Conservation (phyloP, 2,888 invertebrate genomes). For the Melinaea menophilus region DNA sequence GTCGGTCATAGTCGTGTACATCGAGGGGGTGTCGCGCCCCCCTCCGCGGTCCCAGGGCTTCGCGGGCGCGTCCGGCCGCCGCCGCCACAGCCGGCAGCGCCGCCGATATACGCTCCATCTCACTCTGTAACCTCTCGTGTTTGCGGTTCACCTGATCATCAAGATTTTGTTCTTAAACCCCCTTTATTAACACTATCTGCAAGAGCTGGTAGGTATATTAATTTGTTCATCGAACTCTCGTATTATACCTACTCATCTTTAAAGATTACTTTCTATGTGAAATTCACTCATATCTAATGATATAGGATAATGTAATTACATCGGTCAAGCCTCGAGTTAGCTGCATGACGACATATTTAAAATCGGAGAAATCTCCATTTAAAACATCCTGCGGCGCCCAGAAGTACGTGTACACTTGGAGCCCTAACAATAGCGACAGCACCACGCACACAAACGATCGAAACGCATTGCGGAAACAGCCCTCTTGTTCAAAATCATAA, state of each 20-base stretch:
- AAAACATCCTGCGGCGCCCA: slow-evolving; percentile 49
- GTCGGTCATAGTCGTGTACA: slow-evolving; percentile 57
- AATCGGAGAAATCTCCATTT: slow-evolving; percentile 56
- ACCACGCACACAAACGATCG: slow-evolving; percentile 58
- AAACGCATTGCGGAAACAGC: slow-evolving; percentile 47
- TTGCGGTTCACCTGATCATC: slow-evolving; percentile 52
- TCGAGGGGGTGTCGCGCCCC: slow-evolving; percentile 41
- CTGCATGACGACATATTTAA: slow-evolving; percentile 64
- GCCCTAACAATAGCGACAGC: slow-evolving; percentile 51
- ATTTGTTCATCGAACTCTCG: too few relatives aligned
- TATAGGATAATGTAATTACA: slow-evolving; percentile 36
- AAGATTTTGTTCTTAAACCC: too few relatives aligned
- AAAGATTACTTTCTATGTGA: not conserved
- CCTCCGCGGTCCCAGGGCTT: slow-evolving; percentile 50
- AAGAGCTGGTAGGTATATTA: too few relatives aligned
- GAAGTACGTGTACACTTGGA: slow-evolving; percentile 59
- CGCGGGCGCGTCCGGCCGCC: slow-evolving; percentile 57
- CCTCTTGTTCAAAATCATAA: slow-evolving; percentile 41
- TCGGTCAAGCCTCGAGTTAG: slow-evolving; percentile 59
- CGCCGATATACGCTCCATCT: slow-evolving; percentile 59
- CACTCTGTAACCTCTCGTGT: slow-evolving; percentile 58
- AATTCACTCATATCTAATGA: not conserved
- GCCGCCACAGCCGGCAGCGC: slow-evolving; percentile 55
- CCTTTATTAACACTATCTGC: too few relatives aligned
- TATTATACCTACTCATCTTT: too few relatives aligned